Conservation (phyloP, 2,797 vertebrate species). For the Sebastes steindachneri region DNA sequence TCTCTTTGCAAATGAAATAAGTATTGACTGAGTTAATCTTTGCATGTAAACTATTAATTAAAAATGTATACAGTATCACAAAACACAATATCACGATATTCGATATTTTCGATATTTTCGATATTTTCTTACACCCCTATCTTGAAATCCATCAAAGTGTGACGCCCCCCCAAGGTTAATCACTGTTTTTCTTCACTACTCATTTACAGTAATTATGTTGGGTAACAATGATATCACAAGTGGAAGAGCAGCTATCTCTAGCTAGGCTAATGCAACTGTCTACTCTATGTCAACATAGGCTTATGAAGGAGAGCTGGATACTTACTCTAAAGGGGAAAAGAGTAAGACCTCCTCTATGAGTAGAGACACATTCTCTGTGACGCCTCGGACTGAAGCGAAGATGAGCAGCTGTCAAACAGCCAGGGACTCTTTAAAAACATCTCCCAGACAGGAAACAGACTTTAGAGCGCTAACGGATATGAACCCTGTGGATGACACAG, state of each 20-base stretch:
- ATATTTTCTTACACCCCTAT: neutral
- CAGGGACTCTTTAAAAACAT: slow-evolving; percentile 60
- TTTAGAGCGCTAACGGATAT: neutral
- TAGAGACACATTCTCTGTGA: slow-evolving; percentile 50
- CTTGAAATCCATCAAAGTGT: neutral
- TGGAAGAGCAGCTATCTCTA: slow-evolving; percentile 21
- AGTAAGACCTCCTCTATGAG: slow-evolving; percentile 63
- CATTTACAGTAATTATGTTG: neutral
- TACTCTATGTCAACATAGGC: slow-evolving; percentile 98
- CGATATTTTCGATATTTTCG: no score
- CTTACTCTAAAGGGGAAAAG: slow-evolving; percentile 75
- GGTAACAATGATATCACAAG: slow-evolving; percentile 20
- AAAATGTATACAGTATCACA: no score
- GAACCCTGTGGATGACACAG: neutral
- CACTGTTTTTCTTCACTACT: neutral
- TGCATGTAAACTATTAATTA: no score
- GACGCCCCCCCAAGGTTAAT: neutral
- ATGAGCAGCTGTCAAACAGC: slow-evolving; percentile 50
- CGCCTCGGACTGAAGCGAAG: slow-evolving; percentile 48
- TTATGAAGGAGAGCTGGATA: slow-evolving; percentile 79
- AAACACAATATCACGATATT: no score
- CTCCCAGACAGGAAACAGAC: slow-evolving; percentile 42
- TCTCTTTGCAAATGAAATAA: no score
- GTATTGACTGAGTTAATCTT: no score
- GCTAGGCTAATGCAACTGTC: slow-evolving; percentile 90